Evolutionary conservation across 2,888 invertebrate genomes (phyloP).

Genomic region (Cylloceria caligata): DNA sequence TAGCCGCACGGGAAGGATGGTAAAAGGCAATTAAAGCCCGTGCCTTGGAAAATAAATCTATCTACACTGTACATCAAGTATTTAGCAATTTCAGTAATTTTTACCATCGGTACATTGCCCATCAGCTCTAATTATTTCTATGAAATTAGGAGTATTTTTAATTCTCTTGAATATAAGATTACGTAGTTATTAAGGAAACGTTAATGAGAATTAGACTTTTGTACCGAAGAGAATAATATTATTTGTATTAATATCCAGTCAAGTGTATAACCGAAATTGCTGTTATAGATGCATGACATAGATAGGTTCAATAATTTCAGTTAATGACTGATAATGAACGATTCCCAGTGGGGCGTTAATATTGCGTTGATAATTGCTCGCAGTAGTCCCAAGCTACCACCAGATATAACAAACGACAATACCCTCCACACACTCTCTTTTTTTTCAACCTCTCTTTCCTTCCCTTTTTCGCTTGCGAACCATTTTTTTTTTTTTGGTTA

Average conservation of each 20-base stretch:
- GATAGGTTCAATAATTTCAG: slow-evolving; percentile 43
- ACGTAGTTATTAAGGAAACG: neutral
- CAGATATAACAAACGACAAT: slow-evolving; percentile 10
- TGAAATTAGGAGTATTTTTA: too few relatives aligned
- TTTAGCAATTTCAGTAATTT: too few relatives aligned
- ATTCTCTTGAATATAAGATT: neutral
- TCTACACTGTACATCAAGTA: too few relatives aligned
- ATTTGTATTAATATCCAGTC: slow-evolving; percentile 30
- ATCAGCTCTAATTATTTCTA: too few relatives aligned
- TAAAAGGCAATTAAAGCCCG: too few relatives aligned
- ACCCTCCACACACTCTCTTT: neutral
- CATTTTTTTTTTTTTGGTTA: slow-evolving; percentile 22
- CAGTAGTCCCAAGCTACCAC: slow-evolving; percentile 20
- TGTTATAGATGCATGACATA: slow-evolving; percentile 26
- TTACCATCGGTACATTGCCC: too few relatives aligned
- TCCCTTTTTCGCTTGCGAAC: slow-evolving; percentile 15
- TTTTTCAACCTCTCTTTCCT: slow-evolving; percentile 30
- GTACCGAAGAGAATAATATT: neutral
- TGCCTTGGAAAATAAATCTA: too few relatives aligned
- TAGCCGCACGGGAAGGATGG: too few relatives aligned
- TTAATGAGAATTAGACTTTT: neutral
- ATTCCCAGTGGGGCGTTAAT: slow-evolving; percentile 43
- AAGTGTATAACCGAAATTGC: slow-evolving; percentile 23
- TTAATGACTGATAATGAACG: slow-evolving; percentile 53
- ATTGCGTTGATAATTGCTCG: slow-evolving; percentile 54